Evolutionary conservation across 2,113 vertebrate species (phyloP).

Genomic region (Corvus hawaiiensis): DNA sequence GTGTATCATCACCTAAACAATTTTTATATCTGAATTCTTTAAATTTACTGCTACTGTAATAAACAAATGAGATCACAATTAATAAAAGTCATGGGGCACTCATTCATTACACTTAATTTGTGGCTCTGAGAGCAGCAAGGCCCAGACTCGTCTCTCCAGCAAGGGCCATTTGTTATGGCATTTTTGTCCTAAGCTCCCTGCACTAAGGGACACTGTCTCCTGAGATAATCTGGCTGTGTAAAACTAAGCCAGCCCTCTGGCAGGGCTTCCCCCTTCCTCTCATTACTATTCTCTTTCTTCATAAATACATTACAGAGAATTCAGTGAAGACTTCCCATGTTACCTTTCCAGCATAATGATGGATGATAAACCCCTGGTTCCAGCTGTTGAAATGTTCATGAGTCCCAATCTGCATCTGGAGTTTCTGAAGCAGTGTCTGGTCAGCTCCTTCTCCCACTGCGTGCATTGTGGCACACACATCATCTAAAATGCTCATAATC

Average conservation of each 20-base stretch:
- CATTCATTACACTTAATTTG: neutral
- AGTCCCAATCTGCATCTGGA: slow-evolving; percentile 91
- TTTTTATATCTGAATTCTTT: neutral
- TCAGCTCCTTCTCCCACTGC: slow-evolving; percentile 95
- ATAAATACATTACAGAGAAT: neutral
- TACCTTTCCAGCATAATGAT: slow-evolving; percentile 98
- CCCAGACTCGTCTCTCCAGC: neutral
- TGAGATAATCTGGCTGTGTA: neutral
- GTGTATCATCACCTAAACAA: neutral
- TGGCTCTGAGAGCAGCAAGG: neutral
- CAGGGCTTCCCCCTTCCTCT: neutral
- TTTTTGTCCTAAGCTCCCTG: neutral
- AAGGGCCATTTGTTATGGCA: neutral
- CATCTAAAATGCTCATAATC: slow-evolving; percentile 95
- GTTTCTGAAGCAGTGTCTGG: slow-evolving; percentile 95
- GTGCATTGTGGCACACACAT: slow-evolving; percentile 98
- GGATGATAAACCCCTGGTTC: slow-evolving; percentile 99
- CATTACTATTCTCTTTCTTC: neutral
- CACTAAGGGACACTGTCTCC: neutral
- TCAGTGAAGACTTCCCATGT: neutral
- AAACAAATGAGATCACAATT: neutral
- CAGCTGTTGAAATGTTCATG: slow-evolving; percentile 99
- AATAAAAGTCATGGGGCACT: neutral
- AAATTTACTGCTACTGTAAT: neutral
- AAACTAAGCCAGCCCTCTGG: neutral